Conservation (phyloP, 2,797 vertebrate genomes). For the Pempheris klunzingeri region DNA sequence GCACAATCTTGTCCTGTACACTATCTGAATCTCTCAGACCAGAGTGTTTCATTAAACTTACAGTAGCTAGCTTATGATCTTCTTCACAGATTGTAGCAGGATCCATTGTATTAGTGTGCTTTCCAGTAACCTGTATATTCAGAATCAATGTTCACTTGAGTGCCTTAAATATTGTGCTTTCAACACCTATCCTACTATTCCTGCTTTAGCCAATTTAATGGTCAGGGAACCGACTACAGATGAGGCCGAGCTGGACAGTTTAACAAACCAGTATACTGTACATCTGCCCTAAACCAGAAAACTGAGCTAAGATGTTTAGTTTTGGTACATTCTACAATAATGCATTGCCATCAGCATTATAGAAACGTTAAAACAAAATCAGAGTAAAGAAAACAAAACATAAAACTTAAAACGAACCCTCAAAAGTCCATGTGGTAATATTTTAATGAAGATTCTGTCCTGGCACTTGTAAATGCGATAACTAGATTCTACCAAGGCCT, state of each 20-base stretch:
- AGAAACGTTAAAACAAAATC: conserved; percentile 71
- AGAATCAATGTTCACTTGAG: conserved; percentile 53
- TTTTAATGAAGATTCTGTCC: conserved; percentile 76
- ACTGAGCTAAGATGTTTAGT: conserved; percentile 68
- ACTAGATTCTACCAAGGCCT: conserved; percentile 82
- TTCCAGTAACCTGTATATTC: conserved; percentile 73
- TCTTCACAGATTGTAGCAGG: conserved; percentile 79
- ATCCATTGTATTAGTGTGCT: conserved; percentile 75
- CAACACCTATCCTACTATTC: conserved; percentile 49
- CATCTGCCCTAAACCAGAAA: conserved; percentile 50
- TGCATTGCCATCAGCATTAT: conserved; percentile 70
- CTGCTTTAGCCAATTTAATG: conserved; percentile 49
- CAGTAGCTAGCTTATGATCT: conserved; percentile 83
- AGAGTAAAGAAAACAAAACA: conserved; percentile 52
- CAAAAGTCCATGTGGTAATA: conserved; percentile 72
- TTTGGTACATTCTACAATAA: conserved; percentile 83
- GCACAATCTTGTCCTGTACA: conserved; percentile 68
- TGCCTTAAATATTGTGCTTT: conserved; percentile 83
- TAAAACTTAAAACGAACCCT: conserved; percentile 57
- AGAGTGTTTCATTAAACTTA: conserved; percentile 63
- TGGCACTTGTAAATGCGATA: conserved; percentile 83
- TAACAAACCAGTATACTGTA: conserved; percentile 49
- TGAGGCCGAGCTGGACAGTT: conserved; percentile 55
- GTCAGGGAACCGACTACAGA: conserved; percentile 58
- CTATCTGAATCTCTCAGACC: conserved; percentile 59